Evolutionary conservation across 2,888 invertebrate genomes (phyloP).

Genomic region (Synanthedon formicaeformis): DNA sequence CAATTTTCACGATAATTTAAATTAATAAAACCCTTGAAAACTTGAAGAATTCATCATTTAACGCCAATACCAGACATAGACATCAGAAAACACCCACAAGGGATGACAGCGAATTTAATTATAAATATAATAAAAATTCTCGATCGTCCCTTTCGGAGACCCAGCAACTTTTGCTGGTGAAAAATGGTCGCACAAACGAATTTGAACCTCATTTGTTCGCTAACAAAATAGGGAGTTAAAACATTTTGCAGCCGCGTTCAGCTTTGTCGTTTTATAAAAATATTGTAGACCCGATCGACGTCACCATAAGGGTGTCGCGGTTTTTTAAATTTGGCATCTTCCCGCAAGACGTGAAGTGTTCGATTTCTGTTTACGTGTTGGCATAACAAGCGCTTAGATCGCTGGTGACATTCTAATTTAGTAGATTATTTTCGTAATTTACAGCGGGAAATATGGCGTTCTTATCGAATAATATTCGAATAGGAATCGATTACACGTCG

Average conservation of each 20-base stretch:
- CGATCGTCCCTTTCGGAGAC: slow-evolving; percentile 54
- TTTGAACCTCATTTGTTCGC: slow-evolving; percentile 29
- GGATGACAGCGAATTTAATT: slow-evolving; percentile 69
- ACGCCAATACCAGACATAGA: slow-evolving; percentile 63
- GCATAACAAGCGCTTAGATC: slow-evolving; percentile 29
- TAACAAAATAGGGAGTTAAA: slow-evolving; percentile 15
- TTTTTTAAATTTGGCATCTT: slow-evolving; percentile 50
- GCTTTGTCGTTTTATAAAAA: slow-evolving; percentile 41
- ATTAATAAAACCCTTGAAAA: slow-evolving; percentile 46
- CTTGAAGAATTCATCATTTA: slow-evolving; percentile 42
- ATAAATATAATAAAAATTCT: slow-evolving; percentile 66
- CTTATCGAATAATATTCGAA: slow-evolving; percentile 4
- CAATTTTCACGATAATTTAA: slow-evolving; percentile 13
- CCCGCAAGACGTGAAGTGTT: slow-evolving; percentile 46
- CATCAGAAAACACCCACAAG: slow-evolving; percentile 44
- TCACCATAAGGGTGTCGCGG: slow-evolving; percentile 56
- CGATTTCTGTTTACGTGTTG: slow-evolving; percentile 32
- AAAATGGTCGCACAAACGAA: slow-evolving; percentile 30
- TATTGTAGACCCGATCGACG: slow-evolving; percentile 60
- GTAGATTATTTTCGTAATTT: slow-evolving; percentile 26
- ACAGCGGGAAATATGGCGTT: slow-evolving; percentile 3
- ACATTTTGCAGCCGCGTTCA: slow-evolving; percentile 12
- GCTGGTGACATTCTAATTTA: slow-evolving; percentile 23
- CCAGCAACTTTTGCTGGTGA: slow-evolving; percentile 21
- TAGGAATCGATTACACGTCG: slow-evolving; percentile 4